These are phyloP conservation scores for Tachuris rubrigastra DNA, from an alignment of 2,113 vertebrate genomes.

Conservation along the genomic window DNA sequence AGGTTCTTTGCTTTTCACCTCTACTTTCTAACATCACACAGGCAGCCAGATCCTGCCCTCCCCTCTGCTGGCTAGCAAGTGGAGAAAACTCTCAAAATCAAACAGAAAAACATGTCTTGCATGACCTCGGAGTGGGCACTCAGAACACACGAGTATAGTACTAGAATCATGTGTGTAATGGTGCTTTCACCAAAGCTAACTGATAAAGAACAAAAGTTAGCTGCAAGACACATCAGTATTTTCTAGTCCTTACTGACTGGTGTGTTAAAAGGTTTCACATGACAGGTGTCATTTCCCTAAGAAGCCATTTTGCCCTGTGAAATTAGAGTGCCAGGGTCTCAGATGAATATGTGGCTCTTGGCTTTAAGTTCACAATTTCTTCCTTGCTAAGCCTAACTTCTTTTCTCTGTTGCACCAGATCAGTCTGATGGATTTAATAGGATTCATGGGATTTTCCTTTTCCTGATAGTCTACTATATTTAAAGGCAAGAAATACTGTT, in stretches of 20 bases:
- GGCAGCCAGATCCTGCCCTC: neutral
- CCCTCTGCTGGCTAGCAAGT: neutral
- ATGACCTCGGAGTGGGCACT: neutral
- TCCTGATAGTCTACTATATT: neutral
- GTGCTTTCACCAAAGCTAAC: neutral
- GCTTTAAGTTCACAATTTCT: neutral
- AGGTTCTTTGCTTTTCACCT: neutral
- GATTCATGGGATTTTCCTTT: neutral
- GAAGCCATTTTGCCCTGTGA: neutral
- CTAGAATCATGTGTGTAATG: fast-evolving
- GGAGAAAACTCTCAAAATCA: neutral
- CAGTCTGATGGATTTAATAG: neutral
- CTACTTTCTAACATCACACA: neutral
- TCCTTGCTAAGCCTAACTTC: neutral
- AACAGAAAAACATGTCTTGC: neutral
- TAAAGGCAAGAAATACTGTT: neutral
- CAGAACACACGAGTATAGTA: neutral
- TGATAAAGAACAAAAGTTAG: neutral
- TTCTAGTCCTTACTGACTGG: neutral
- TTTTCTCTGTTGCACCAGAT: neutral
- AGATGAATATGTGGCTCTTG: neutral
- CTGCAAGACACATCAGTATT: neutral
- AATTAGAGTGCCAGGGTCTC: neutral
- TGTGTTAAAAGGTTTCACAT: neutral
- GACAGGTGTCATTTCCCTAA: neutral